phyloP scores from a whole-genome alignment of 2,888 invertebrate genomes.

The Polydrusus tereticollis region DNA sequence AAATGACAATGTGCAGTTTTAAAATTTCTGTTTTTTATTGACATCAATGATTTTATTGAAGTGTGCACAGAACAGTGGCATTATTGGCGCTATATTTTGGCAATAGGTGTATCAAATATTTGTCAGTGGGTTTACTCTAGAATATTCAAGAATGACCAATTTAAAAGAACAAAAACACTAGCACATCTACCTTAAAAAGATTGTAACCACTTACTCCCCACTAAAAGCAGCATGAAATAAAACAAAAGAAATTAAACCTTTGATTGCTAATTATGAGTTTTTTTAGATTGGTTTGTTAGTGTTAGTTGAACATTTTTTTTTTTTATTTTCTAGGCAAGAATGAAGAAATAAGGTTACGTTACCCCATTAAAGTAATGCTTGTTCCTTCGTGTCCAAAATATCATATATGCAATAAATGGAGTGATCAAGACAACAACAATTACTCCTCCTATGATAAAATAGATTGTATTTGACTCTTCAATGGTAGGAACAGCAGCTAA shows the following conservation, averaged over 20 bases:
- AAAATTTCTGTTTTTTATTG: too few species aligned
- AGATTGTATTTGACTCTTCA: constrained; percentile 48
- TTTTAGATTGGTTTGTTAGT: neutral
- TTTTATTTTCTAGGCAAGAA: too few species aligned
- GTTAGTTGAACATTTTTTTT: neutral
- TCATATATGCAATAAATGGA: constrained; percentile 16
- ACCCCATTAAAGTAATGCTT: constrained; percentile 66
- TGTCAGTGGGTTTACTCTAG: too few species aligned
- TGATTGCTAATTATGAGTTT: neutral
- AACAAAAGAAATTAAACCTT: constrained; percentile 20
- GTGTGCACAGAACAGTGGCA: too few species aligned
- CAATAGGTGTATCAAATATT: too few species aligned
- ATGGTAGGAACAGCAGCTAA: constrained; percentile 58
- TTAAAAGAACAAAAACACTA: constrained; percentile 8
- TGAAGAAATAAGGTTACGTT: neutral
- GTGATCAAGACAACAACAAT: constrained; percentile 25
- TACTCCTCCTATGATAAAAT: constrained; percentile 47
- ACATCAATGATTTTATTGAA: too few species aligned
- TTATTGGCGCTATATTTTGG: too few species aligned
- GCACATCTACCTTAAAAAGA: constrained; percentile 52
- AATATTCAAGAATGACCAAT: neutral
- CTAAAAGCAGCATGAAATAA: constrained; percentile 54
- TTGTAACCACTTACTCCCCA: constrained; percentile 59
- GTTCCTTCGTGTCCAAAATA: constrained; percentile 56
- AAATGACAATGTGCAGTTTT: too few species aligned